Evolutionary conservation across 2,797 vertebrate genomes (phyloP).

Genomic region (Pogonophryne albipinna): DNA sequence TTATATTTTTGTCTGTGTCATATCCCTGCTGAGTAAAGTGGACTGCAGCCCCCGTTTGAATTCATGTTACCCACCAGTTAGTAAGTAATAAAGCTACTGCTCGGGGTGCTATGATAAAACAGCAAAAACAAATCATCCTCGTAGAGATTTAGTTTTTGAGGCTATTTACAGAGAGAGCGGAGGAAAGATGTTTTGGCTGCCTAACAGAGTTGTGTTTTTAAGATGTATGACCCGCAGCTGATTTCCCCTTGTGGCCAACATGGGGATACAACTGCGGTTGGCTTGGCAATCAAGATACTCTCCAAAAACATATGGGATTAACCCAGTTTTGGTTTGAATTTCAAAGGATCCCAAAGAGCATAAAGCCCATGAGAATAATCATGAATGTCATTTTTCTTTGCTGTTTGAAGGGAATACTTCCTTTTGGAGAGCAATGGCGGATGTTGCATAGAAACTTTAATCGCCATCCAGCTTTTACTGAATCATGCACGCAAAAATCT

Average conservation of each 20-base stretch:
- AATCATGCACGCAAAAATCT: constrained; percentile 17
- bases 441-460: constrained; percentile 37
- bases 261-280: constrained; percentile 53
- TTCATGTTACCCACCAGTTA: constrained; percentile 39
- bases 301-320: constrained; percentile 71
- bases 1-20: constrained; percentile 45
- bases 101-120: not conserved
- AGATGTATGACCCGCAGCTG: constrained; percentile 47
- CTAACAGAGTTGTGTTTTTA: constrained; percentile 54
- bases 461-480: constrained; percentile 31
- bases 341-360: constrained; percentile 64
- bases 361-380: constrained; percentile 57
- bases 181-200: constrained; percentile 34
- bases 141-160: constrained; percentile 36
- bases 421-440: constrained; percentile 31
- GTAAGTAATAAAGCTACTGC: constrained; percentile 27
- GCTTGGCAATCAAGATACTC: constrained; percentile 57
- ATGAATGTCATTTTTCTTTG: constrained; percentile 56
- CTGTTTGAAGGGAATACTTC: constrained; percentile 50
- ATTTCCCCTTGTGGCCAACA: constrained; percentile 56
- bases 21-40: constrained; percentile 41
- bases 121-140: not conserved
- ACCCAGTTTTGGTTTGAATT: constrained; percentile 67
- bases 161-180: constrained; percentile 31
- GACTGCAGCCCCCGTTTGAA: constrained; percentile 36